phyloP scores from a whole-genome alignment of 2,888 invertebrate species.

The Diadegma fenestrale region DNA sequence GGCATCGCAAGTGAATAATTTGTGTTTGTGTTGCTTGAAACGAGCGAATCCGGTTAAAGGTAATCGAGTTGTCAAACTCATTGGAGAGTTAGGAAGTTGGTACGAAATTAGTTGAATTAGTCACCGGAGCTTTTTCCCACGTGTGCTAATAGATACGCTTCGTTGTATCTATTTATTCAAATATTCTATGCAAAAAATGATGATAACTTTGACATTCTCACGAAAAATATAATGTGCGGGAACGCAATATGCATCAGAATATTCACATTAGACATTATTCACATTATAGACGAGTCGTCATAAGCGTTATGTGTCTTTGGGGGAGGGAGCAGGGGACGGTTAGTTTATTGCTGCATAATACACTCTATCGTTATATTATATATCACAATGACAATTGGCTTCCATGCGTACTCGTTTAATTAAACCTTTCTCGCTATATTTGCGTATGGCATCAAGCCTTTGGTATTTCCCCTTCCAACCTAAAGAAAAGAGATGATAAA shows the following conservation, averaged over 20 bases:
- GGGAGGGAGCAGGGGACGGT: neutral
- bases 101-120: neutral
- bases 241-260: neutral
- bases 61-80: neutral
- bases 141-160: neutral
- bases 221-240: neutral
- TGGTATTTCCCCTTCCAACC: conserved; percentile 54
- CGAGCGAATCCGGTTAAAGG: neutral
- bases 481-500: conserved; percentile 34
- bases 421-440: conserved; percentile 69
- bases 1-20: neutral
- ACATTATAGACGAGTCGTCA: conserved; percentile 22
- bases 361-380: conserved; percentile 61
- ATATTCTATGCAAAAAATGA: neutral
- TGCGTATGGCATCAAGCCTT: conserved; percentile 70
- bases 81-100: neutral
- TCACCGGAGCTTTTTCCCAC: neutral
- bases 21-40: neutral
- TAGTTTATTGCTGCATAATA: conserved; percentile 64
- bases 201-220: conserved; percentile 12
- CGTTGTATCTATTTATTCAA: neutral
- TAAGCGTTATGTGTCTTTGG: neutral
- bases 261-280: conserved; percentile 21
- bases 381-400: conserved; percentile 66
- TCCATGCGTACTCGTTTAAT: conserved; percentile 65